Evolutionary conservation across 2,113 vertebrate genomes (phyloP).

Genomic region (Microtus montanus): DNA sequence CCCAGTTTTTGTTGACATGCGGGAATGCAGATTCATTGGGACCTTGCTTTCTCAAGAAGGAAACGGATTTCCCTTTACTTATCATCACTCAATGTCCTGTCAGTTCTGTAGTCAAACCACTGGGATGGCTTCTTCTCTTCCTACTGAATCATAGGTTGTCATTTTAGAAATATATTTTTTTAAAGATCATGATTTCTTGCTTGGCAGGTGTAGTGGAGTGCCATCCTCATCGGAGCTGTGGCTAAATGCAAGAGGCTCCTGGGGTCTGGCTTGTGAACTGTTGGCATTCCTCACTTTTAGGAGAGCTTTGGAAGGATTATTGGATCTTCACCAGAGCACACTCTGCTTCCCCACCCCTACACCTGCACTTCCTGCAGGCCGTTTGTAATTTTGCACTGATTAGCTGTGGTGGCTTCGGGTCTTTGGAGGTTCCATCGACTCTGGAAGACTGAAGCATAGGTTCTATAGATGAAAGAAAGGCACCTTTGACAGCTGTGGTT

Average conservation of each 20-base stretch:
- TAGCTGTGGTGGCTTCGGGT: neutral
- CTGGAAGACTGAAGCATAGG: neutral
- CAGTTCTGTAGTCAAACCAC: conserved; percentile 4
- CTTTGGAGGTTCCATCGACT: neutral
- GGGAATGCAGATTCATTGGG: conserved; percentile 6
- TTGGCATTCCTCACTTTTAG: neutral
- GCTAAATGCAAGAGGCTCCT: neutral
- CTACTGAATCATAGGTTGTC: conserved; percentile 11
- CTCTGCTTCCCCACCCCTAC: neutral
- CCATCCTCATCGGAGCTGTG: neutral
- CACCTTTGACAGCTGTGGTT: neutral
- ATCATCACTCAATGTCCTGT: conserved; percentile 51
- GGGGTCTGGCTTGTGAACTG: neutral
- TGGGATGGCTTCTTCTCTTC: conserved; percentile 28
- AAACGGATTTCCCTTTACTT: conserved; percentile 56
- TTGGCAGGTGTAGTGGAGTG: neutral
- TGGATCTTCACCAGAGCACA: neutral
- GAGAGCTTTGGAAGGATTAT: neutral
- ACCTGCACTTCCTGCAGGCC: rapidly evolving
- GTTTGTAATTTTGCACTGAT: neutral
- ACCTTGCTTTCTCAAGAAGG: conserved; percentile 60
- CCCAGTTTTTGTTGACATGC: conserved; percentile 37
- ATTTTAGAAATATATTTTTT: neutral
- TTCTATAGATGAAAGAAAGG: neutral
- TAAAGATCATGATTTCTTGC: neutral